Conservation (phyloP, 2,797 vertebrate genomes). For the Sciurus carolinensis region DNA sequence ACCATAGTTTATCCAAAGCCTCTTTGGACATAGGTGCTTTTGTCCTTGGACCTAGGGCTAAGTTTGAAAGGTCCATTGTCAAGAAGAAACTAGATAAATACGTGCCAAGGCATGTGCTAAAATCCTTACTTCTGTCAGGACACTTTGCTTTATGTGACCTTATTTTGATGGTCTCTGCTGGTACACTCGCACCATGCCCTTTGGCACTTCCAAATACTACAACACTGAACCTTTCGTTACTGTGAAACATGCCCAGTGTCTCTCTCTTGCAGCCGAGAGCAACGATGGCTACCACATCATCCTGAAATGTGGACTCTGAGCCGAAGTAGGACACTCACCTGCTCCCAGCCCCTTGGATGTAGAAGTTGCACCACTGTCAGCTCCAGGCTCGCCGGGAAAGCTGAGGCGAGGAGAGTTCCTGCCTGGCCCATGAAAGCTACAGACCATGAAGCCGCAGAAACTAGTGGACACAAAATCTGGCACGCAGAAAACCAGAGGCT, state of each 20-base stretch:
- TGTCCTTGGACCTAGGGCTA: background rate
- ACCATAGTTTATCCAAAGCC: background rate
- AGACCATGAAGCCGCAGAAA: constrained; percentile 72
- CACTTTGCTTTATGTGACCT: background rate
- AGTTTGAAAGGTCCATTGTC: background rate
- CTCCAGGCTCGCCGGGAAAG: constrained; percentile 79
- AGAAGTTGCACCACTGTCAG: constrained; percentile 74
- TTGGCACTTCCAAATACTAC: fast-evolving
- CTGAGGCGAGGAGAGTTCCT: constrained; percentile 35
- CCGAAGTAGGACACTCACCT: constrained; percentile 70
- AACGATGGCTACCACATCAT: constrained; percentile 92
- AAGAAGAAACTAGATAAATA: background rate
- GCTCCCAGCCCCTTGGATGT: constrained; percentile 74
- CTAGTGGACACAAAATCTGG: background rate
- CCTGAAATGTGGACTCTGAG: constrained; percentile 90
- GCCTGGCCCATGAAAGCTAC: constrained; percentile 65
- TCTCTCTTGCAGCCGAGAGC: constrained; percentile 91
- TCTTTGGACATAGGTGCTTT: background rate
- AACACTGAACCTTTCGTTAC: background rate
- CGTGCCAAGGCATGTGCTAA: background rate
- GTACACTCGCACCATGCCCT: fast-evolving
- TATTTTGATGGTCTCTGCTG: background rate
- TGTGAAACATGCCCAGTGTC: constrained; percentile 14
- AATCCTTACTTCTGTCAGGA: background rate
- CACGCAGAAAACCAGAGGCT: background rate